Evolutionary conservation across 2,113 vertebrate genomes (phyloP).

Genomic region (Corvus moneduloides): DNA sequence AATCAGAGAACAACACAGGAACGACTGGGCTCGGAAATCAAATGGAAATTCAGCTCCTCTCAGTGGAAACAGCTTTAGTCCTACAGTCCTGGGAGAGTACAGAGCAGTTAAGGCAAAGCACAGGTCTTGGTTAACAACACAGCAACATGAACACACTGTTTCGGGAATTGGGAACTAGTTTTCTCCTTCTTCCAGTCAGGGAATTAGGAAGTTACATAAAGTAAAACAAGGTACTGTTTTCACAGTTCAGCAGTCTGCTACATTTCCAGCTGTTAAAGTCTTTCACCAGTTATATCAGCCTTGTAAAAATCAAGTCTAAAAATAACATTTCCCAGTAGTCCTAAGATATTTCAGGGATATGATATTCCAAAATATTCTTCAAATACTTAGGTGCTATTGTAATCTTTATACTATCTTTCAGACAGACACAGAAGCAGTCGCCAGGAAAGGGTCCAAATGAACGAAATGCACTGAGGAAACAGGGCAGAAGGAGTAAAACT

Average conservation of each 20-base stretch:
- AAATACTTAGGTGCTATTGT: neutral
- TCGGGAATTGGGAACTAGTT: neutral
- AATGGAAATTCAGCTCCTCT: neutral
- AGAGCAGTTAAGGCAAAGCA: neutral
- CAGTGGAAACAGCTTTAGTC: neutral
- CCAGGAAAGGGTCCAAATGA: neutral
- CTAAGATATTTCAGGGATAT: neutral
- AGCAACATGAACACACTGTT: accelerated
- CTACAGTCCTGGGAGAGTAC: neutral
- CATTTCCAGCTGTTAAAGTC: neutral
- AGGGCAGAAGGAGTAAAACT: neutral
- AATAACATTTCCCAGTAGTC: neutral
- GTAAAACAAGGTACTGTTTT: neutral
- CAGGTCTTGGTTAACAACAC: neutral
- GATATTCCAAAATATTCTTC: neutral
- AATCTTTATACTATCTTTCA: neutral
- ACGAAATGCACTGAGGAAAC: neutral
- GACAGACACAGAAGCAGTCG: neutral
- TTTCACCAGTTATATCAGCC: neutral
- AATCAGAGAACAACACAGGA: neutral
- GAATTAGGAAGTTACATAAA: neutral
- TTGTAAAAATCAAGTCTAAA: neutral
- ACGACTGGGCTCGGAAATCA: accelerated
- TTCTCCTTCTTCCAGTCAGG: neutral
- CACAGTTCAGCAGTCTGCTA: neutral